Conservation (phyloP, 2,113 vertebrate species). For the Gasterosteus aculeatus region DNA sequence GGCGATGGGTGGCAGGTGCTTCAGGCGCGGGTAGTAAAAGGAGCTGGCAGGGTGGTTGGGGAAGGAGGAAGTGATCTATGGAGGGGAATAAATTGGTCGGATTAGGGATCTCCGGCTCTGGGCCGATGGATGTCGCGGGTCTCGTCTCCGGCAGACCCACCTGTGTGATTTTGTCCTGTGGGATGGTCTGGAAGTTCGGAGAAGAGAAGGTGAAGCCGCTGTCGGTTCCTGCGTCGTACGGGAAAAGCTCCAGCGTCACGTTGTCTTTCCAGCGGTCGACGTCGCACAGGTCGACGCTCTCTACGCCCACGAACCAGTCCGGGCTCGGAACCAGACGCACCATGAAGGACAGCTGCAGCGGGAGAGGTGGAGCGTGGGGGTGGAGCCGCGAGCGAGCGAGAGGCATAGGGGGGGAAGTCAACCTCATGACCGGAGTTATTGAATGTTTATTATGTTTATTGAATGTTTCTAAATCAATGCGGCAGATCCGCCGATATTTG, state of each 20-base stretch:
- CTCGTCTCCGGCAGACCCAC: conserved; percentile 66
- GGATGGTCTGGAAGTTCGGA: conserved; percentile 97
- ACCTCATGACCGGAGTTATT: neutral
- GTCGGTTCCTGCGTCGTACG: conserved; percentile 94
- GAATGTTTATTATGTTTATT: neutral
- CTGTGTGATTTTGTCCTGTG: conserved; percentile 91
- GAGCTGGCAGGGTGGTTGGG: conserved; percentile 97
- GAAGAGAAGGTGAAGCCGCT: conserved; percentile 99
- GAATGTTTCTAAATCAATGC: neutral
- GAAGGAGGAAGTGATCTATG: conserved; percentile 92
- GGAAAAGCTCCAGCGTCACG: conserved; percentile 86
- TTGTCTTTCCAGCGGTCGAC: conserved; percentile 88
- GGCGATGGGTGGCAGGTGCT: conserved; percentile 92
- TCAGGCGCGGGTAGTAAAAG: conserved; percentile 95
- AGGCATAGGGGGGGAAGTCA: no score
- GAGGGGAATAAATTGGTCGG: neutral
- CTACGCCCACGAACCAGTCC: conserved; percentile 96
- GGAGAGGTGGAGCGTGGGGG: conserved; percentile 19
- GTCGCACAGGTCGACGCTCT: conserved; percentile 90
- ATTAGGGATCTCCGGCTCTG: neutral
- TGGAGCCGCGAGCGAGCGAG: neutral
- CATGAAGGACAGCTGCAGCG: conserved; percentile 89
- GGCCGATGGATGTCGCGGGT: neutral
- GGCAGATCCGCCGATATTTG: neutral
- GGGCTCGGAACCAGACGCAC: conserved; percentile 94